These are phyloP conservation scores for Phoenoteleia sp. DNA, from an alignment of 2,888 invertebrate species.

Conservation along the genomic window DNA sequence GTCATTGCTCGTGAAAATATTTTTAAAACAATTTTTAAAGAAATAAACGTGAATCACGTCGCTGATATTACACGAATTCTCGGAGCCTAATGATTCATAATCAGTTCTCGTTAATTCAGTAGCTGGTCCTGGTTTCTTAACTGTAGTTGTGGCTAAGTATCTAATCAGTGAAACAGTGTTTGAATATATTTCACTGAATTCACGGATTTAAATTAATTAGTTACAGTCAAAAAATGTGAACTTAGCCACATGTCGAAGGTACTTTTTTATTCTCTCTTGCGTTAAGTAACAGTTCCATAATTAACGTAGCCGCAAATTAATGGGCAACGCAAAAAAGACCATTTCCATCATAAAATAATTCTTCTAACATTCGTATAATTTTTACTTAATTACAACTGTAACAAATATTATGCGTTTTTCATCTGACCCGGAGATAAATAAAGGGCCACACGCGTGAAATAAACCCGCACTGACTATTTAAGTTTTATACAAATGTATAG, in stretches of 20 bases:
- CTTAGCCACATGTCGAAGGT: slow-evolving; percentile 40
- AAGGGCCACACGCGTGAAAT: slow-evolving; percentile 30
- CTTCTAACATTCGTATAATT: slow-evolving; percentile 45
- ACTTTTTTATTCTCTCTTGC: slow-evolving; percentile 36
- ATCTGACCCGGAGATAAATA: too few relatives aligned
- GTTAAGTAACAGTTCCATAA: slow-evolving; percentile 59
- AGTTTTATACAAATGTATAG: slow-evolving; percentile 47
- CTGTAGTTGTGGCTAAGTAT: slow-evolving; percentile 34
- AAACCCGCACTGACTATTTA: slow-evolving; percentile 41
- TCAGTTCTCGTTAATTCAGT: slow-evolving; percentile 64
- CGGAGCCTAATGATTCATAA: slow-evolving; percentile 58
- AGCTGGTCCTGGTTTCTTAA: slow-evolving; percentile 53
- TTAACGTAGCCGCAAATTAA: slow-evolving; percentile 60
- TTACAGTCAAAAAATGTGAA: slow-evolving; percentile 57
- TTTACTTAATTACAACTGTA: slow-evolving; percentile 60
- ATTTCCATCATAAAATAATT: slow-evolving; percentile 63
- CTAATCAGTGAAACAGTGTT: slow-evolving; percentile 60
- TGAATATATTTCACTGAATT: slow-evolving; percentile 65
- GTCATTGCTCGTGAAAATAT: too few relatives aligned
- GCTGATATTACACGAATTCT: slow-evolving; percentile 41
- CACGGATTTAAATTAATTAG: slow-evolving; percentile 68
- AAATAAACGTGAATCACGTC: slow-evolving; percentile 28
- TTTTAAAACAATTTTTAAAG: background rate
- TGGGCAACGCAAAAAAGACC: slow-evolving; percentile 44
- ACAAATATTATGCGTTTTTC: slow-evolving; percentile 1